phyloP scores from a whole-genome alignment of 2,113 vertebrate genomes.

The Junco hyemalis region DNA sequence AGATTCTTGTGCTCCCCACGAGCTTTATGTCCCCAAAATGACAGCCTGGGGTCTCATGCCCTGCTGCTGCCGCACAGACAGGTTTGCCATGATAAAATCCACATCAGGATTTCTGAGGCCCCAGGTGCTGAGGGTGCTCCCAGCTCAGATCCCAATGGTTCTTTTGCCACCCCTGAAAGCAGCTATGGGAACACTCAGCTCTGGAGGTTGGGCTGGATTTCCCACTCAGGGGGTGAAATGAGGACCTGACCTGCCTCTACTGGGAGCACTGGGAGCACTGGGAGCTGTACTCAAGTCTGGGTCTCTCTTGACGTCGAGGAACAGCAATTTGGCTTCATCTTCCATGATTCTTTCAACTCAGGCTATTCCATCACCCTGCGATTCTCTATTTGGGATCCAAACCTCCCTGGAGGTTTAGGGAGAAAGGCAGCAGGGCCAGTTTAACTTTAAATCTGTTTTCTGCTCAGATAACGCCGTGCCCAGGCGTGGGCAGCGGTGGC shows the following conservation, averaged over 20 bases:
- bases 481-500: background rate
- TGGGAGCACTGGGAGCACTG: background rate
- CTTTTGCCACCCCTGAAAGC: background rate
- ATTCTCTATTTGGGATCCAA: background rate
- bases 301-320: background rate
- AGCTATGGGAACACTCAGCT: background rate
- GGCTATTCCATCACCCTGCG: fast-evolving
- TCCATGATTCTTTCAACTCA: fast-evolving
- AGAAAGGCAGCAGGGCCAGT: background rate
- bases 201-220: background rate
- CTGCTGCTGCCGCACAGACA: background rate
- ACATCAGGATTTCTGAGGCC: background rate
- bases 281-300: fast-evolving
- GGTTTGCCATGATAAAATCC: background rate
- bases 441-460: fast-evolving
- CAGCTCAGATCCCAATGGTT: background rate
- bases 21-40: background rate
- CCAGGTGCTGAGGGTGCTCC: background rate
- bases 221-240: background rate
- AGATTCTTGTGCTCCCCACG: background rate
- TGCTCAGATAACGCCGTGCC: background rate
- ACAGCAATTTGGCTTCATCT: fast-evolving
- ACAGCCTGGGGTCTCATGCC: background rate
- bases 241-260: fast-evolving
- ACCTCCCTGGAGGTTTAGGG: background rate